These are phyloP conservation scores for Chalcis sispes DNA, from an alignment of 2,888 invertebrate species.

Conservation along the genomic window DNA sequence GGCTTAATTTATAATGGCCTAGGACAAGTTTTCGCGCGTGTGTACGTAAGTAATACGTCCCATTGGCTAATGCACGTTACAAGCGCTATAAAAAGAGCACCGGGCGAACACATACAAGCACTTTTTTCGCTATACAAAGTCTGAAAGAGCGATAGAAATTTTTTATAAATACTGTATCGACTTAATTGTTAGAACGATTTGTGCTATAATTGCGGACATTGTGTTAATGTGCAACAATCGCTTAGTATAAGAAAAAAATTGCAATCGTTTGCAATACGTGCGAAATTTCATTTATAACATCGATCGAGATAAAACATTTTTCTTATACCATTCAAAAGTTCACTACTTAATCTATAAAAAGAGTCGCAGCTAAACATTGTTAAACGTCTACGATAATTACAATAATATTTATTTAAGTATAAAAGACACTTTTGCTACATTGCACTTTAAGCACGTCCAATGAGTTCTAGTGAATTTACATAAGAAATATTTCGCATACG, in stretches of 20 bases:
- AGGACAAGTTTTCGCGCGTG: constrained; percentile 7
- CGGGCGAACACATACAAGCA: constrained; percentile 27
- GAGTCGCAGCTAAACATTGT: constrained; percentile 43
- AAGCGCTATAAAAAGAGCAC: constrained; percentile 35
- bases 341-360: constrained; percentile 43
- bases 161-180: constrained; percentile 50
- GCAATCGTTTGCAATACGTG: constrained; percentile 31
- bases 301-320: constrained; percentile 46
- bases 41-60: neutral
- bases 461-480: constrained; percentile 54
- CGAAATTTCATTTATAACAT: constrained; percentile 38
- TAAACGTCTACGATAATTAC: constrained; percentile 47
- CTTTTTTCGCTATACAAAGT: neutral
- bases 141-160: constrained; percentile 46
- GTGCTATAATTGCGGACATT: constrained; percentile 41
- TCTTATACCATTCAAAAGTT: constrained; percentile 47
- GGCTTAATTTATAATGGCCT: constrained; percentile 12
- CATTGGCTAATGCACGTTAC: constrained; percentile 9
- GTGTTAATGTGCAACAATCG: constrained; percentile 24
- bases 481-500: constrained; percentile 48
- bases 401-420: constrained; percentile 51
- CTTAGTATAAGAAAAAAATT: constrained; percentile 28
- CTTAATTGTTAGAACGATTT: constrained; percentile 44
- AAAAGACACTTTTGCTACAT: constrained; percentile 52
- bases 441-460: constrained; percentile 52